Evolutionary conservation across 2,888 invertebrate genomes (phyloP), one percentile per base, ranked within the genome.

Genomic region (Conistra vaccinii): DNA sequence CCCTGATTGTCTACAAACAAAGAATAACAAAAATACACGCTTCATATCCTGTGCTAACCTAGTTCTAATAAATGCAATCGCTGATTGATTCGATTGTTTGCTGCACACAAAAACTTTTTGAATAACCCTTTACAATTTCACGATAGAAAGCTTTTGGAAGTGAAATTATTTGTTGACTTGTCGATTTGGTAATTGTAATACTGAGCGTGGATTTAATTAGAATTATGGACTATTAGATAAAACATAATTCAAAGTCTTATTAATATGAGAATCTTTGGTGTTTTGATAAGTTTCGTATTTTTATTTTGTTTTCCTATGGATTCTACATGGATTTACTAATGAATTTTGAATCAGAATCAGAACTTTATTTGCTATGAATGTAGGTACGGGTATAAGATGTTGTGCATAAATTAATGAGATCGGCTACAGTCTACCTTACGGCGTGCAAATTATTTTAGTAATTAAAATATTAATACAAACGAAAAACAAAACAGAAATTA

Each of bases 1-100:
- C 89, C 90, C 91, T 93, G 94, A 94, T 95, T 95, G 94, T 94
- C 91, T 93, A 90, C 93, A 92, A 93, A 94, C 94, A 93, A 93
- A 92, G 91, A 91, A 93, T 91, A 87, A 90, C 85, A 88, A 89
- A 87, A 89, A 88, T 88, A 87, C 85, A 85, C 74, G 71, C 71
- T 71, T 85, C 80, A 83, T 81, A 73, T 77, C 76, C 81, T 79
- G 83, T 60, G 68, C 74, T 79, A 81, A 85, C 80, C 71, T 76
- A 80, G 77, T 81, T 87, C 76, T 78, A 80, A 78, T 80, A 76
- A 80, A 85, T 87, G 84, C 79, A 78, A 82, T 77, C 75, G 58
- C 45, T 68, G 75, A 83, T 83, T 76, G 73, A 85, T 72, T 80
- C 57, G 60, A 82, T 86, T 86, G 81, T 86, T 70, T 67, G 77